Evolutionary conservation across 2,797 vertebrate genomes (phyloP).

Genomic region (Alouatta caraya): DNA sequence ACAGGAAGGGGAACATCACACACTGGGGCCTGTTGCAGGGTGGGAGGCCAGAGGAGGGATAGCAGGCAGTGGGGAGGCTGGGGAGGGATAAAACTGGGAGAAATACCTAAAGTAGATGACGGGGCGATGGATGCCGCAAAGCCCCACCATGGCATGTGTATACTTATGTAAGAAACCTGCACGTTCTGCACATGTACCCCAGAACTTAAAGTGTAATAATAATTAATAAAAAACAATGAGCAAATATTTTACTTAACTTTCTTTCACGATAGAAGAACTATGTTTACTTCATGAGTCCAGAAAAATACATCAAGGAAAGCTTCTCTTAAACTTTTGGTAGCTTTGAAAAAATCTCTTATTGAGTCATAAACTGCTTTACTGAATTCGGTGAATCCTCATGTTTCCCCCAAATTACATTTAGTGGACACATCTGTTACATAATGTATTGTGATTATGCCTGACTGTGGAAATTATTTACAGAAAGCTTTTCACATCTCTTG

Average conservation of each 20-base stretch:
- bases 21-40: too few species aligned
- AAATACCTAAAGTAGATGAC: too few species aligned
- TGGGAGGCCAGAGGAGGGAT: too few species aligned
- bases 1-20: too few species aligned
- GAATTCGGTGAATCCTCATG: slow-evolving; percentile 28
- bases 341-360: slow-evolving; percentile 9
- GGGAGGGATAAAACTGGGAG: too few species aligned
- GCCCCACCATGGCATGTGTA: too few species aligned
- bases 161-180: too few species aligned
- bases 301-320: not conserved
- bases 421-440: slow-evolving; percentile 58
- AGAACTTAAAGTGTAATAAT: too few species aligned
- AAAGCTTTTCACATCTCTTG: slow-evolving; percentile 24
- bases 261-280: not conserved
- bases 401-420: slow-evolving; percentile 55
- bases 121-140: too few species aligned
- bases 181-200: too few species aligned
- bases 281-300: not conserved
- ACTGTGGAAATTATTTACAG: slow-evolving; percentile 56
- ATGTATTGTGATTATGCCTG: slow-evolving; percentile 52
- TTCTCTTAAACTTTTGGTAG: not conserved
- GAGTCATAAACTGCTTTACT: slow-evolving; percentile 14
- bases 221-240: not conserved
- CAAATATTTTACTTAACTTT: not conserved
- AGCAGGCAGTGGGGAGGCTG: too few species aligned